Conservation (phyloP, 1,140 invertebrate species). For the Chironomus tepperi region DNA sequence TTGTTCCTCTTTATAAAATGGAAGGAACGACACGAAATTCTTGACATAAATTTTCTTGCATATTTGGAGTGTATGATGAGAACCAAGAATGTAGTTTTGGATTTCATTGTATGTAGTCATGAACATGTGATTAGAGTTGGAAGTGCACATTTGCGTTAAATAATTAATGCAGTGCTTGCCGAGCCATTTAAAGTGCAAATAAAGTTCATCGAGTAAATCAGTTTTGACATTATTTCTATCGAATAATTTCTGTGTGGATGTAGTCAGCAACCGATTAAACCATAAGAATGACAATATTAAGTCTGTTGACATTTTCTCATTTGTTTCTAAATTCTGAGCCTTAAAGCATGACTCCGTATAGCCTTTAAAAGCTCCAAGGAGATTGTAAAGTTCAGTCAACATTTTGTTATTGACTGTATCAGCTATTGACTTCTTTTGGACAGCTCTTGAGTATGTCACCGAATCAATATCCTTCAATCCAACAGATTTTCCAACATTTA, state of each 20-base stretch:
- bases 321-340: not conserved
- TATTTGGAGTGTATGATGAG: conserved; percentile 32
- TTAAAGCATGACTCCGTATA: not conserved
- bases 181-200: conserved; percentile 38
- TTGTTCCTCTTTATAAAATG: conserved; percentile 29
- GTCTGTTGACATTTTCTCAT: conserved; percentile 27
- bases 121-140: not conserved
- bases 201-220: conserved; percentile 34
- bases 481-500: conserved; percentile 25
- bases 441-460: conserved; percentile 35
- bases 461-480: conserved; percentile 30
- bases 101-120: conserved; percentile 26
- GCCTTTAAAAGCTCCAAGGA: not conserved
- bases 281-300: conserved; percentile 32
- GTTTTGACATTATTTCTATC: conserved; percentile 31
- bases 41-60: conserved; percentile 35
- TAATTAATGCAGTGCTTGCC: conserved; percentile 31
- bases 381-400: conserved; percentile 27
- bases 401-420: conserved; percentile 34
- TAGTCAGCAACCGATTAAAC: conserved; percentile 34
- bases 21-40: conserved; percentile 35
- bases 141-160: conserved; percentile 24
- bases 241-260: conserved; percentile 31
- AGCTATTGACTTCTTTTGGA: conserved; percentile 28
- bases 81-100: conserved; percentile 29